Evolutionary conservation across 2,797 vertebrate species (phyloP), one percentile per base, ranked within the genome.

Genomic region (Denticeps clupeoides): DNA sequence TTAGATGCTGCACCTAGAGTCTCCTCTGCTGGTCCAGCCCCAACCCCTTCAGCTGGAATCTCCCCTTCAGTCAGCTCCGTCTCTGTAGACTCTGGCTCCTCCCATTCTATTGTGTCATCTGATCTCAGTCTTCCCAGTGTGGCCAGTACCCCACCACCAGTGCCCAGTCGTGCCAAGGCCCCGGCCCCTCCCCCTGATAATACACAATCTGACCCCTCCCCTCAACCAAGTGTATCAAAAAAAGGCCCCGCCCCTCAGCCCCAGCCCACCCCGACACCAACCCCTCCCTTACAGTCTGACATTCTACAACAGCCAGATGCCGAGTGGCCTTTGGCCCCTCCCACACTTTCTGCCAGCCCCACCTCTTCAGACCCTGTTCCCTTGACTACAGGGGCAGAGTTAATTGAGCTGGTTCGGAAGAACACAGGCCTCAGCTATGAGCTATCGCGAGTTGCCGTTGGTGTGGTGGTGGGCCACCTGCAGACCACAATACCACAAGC

Each of bases 351-450:
- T 24, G 66, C 75, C 24, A 79, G 69, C 70, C 77, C 76, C 32
- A 18, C 63, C 1, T 18, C 51, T n/a, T 24, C 68, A 1, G 67
- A 62, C 0, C 56, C 75, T 0, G 81, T 99, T 66, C 84, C 93
- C 40, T 77, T 76, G 74, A 91, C 86, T 0, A 92, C 87, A 0
- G 91, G 95, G 42, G 87, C 88, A 0, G 95, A 99, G 53, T 77
- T 99, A 71, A 94, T 94, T 0, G 95, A 99, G 78, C 81, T 99
- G 49, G 89, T 99, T 9, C 87, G 95, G 60, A 91, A 89, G 70
- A 98, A 97, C 83, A 99, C 95, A 0, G 76, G 83, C 52, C 73
- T 99, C 58, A 99, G 91, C 72, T 94, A 97, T 1, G 89, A 95
- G 71, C 76, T 98, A 49, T 99, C 93, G 1, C 87, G 95, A 0